Percentiles rank a stretch among this genome's conserved stretches.
phyloP scores from a whole-genome alignment of 2,888 invertebrate species.

The Mesorhabditis sp. region DNA sequence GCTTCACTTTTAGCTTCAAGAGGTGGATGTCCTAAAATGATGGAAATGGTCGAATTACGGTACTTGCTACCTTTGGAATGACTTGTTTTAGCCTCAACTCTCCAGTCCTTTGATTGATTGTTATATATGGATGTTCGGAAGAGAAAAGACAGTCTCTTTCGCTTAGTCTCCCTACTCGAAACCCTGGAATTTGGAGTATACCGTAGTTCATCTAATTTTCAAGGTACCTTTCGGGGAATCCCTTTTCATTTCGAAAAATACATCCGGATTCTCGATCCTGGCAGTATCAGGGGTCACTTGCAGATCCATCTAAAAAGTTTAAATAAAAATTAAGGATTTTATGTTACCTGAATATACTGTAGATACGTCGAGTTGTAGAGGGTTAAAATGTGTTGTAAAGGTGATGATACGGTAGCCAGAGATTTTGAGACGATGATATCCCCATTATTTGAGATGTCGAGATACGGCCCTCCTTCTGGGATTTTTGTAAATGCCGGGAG shows the following conservation, averaged over 20 bases:
- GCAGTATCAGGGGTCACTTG: neutral
- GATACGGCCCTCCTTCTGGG: neutral
- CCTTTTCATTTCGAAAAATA: neutral
- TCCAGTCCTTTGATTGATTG: neutral
- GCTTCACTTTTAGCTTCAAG: neutral
- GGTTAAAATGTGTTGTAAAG: neutral
- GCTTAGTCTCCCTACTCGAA: neutral
- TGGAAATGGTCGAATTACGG: neutral
- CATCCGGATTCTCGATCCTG: neutral
- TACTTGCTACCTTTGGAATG: neutral
- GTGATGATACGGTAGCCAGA: neutral
- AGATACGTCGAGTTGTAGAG: neutral
- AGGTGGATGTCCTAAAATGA: neutral
- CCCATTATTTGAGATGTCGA: neutral
- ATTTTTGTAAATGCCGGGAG: neutral
- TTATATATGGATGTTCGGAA: neutral
- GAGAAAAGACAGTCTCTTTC: neutral
- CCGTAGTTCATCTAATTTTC: neutral
- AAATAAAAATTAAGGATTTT: too few relatives aligned
- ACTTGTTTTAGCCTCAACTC: neutral
- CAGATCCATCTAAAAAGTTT: neutral
- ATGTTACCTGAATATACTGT: too few relatives aligned
- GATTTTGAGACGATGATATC: neutral
- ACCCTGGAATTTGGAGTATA: neutral
- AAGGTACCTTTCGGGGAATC: neutral